phyloP scores from a whole-genome alignment of 2,797 vertebrate genomes.

The Anguilla megastoma region DNA sequence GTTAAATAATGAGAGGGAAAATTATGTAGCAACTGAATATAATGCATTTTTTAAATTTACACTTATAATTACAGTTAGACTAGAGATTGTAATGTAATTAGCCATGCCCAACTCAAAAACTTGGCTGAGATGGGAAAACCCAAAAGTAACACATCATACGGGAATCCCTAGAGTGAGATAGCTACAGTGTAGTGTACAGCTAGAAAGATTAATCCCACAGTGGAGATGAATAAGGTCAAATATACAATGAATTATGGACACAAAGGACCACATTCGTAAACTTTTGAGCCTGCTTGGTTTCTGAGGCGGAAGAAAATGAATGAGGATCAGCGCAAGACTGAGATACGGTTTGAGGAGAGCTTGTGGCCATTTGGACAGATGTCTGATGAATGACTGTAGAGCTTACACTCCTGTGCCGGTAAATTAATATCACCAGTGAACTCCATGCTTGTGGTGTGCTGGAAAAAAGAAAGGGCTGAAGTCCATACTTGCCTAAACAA shows the following conservation, averaged over 20 bases:
- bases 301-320: background rate
- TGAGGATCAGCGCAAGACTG: background rate
- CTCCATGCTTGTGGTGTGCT: background rate
- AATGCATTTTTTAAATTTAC: background rate
- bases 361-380: background rate
- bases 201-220: background rate
- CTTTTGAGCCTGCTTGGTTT: background rate
- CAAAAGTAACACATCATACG: background rate
- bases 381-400: background rate
- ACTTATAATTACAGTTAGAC: background rate
- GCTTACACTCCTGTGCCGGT: background rate
- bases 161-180: no score
- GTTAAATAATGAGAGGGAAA: background rate
- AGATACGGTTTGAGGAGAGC: background rate
- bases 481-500: background rate
- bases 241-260: background rate
- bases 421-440: background rate
- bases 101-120: background rate
- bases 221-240: background rate
- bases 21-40: background rate
- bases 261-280: background rate
- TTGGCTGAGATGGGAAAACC: background rate
- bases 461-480: background rate
- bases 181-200: background rate
- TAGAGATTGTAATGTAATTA: background rate